These are phyloP conservation scores for Archocentrus centrarchus DNA, from an alignment of 2,113 vertebrate genomes.

Conservation along the genomic window DNA sequence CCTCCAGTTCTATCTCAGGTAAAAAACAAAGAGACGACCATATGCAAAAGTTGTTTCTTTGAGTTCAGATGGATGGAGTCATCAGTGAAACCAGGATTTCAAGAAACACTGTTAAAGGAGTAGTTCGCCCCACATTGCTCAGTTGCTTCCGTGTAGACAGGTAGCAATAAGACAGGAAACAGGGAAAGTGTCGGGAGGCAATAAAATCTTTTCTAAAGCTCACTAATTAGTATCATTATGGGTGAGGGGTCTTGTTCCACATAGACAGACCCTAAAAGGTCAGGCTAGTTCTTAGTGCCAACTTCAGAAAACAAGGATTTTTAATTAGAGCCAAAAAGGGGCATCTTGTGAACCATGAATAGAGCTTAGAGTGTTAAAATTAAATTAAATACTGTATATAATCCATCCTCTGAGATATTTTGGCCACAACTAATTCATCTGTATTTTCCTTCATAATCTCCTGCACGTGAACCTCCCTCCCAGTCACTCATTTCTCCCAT, in stretches of 20 bases:
- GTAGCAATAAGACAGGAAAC: background rate
- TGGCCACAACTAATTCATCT: constrained; percentile 17
- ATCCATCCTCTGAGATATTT: constrained; percentile 49
- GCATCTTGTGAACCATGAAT: background rate
- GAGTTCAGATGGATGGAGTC: background rate
- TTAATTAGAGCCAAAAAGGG: constrained; percentile 36
- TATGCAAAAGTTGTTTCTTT: background rate
- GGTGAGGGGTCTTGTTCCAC: background rate
- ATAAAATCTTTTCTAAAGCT: background rate
- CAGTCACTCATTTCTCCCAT: constrained; percentile 38
- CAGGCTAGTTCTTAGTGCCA: background rate
- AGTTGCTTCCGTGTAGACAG: background rate
- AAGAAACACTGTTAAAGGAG: background rate
- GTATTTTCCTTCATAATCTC: constrained; percentile 44
- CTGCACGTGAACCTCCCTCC: constrained; percentile 16
- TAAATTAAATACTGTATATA: constrained; percentile 19
- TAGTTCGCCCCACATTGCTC: too few relatives aligned
- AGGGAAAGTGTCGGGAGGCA: background rate
- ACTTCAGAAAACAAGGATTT: background rate
- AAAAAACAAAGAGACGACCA: accelerated
- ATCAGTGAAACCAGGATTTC: background rate
- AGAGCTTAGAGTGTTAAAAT: constrained; percentile 23
- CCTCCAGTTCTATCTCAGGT: background rate
- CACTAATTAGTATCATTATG: background rate
- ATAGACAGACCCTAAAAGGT: background rate